phyloP scores from a whole-genome alignment of 2,113 vertebrate genomes.

The Zeus faber region DNA sequence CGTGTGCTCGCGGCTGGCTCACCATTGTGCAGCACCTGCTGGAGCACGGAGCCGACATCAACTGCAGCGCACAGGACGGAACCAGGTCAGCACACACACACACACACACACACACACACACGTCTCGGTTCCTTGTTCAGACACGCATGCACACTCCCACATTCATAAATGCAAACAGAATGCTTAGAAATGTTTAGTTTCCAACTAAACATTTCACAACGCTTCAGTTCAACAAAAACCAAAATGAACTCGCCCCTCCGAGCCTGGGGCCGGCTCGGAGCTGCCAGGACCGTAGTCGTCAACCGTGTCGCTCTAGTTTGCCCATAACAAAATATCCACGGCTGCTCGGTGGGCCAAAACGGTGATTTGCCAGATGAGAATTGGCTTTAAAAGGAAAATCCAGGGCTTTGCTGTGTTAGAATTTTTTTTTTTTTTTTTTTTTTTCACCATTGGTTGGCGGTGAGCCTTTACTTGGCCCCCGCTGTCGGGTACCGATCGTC shows the following conservation, averaged over 20 bases:
- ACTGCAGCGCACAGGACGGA: constrained; percentile 96
- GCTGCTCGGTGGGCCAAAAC: neutral
- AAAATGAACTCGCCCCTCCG: neutral
- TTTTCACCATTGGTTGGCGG: neutral
- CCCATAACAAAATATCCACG: constrained; percentile 5
- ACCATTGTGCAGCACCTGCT: constrained; percentile 91
- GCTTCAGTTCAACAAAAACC: too few species aligned
- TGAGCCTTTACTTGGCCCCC: neutral
- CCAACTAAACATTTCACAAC: too few species aligned
- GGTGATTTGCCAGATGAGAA: neutral
- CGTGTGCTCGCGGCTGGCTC: constrained; percentile 91
- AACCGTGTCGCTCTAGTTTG: constrained; percentile 1
- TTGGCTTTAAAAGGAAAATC: neutral
- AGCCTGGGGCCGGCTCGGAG: neutral
- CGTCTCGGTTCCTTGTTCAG: neutral
- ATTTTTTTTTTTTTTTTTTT: neutral
- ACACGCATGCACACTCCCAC: neutral
- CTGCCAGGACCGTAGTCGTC: constrained; percentile 12
- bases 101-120: neutral
- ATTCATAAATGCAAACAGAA: neutral
- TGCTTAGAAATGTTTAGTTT: too few species aligned
- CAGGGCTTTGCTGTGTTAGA: neutral
- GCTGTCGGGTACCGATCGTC: neutral
- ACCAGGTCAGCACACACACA: constrained; percentile 77
- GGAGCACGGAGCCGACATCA: constrained; percentile 92